A percentile compares a stretch with the other conserved stretches of the same genome.
Conservation (phyloP, 2,113 vertebrate species). For the Holacanthus passer region DNA sequence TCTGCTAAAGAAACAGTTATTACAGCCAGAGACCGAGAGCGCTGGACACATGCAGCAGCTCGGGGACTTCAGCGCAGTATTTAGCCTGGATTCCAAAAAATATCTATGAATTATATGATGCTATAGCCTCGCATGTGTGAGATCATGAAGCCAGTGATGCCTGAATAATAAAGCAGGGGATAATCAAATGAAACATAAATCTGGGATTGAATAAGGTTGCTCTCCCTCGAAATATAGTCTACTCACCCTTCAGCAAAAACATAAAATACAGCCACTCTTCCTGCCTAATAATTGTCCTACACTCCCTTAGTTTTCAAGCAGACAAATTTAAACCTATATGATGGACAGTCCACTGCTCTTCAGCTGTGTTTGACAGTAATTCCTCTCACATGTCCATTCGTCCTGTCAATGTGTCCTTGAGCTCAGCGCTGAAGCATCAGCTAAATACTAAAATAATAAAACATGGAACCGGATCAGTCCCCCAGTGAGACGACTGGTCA, state of each 20-base stretch:
- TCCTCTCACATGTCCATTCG: background rate
- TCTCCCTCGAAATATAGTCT: no score
- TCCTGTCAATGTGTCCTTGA: constrained; percentile 12
- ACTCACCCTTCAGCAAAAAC: no score
- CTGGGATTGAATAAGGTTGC: background rate
- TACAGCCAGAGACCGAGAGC: background rate
- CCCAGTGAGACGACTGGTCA: background rate
- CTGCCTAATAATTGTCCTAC: background rate
- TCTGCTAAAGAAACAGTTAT: background rate
- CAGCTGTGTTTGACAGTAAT: background rate
- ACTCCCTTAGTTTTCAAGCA: background rate
- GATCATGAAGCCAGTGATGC: no score
- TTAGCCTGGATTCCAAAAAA: no score
- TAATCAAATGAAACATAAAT: background rate
- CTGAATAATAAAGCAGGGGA: background rate
- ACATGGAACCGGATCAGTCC: constrained; percentile 3
- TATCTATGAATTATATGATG: no score
- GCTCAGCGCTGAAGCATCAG: background rate
- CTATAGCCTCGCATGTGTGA: no score
- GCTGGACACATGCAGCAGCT: background rate
- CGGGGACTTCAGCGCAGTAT: background rate
- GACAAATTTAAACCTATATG: background rate
- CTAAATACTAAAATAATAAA: background rate
- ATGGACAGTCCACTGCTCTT: background rate
- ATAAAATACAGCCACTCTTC: no score